A percentile compares a stretch with the other conserved stretches of the same genome.
Conservation (phyloP, 92 coral and sea anemone species). For the Parazoanthus darwini region DNA sequence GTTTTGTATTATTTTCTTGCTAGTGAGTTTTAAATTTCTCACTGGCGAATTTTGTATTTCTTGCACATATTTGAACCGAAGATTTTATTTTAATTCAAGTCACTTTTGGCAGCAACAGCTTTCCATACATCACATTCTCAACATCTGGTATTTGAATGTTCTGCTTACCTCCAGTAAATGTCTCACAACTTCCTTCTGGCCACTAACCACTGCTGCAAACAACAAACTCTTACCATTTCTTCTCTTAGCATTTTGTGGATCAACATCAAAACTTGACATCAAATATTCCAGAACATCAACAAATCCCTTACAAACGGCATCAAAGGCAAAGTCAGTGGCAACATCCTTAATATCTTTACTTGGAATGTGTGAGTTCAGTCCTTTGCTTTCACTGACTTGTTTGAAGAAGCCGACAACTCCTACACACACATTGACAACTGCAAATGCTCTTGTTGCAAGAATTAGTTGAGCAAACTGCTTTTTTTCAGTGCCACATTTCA, state of each 20-base stretch:
- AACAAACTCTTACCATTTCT: constrained; percentile 59
- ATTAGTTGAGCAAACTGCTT: constrained; percentile 76
- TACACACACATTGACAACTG: constrained; percentile 66
- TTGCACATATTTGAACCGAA: too few species aligned
- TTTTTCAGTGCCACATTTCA: constrained; percentile 75
- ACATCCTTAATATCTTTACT: constrained; percentile 49
- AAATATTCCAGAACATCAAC: constrained; percentile 77
- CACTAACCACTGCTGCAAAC: constrained; percentile 72
- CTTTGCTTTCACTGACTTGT: constrained; percentile 10
- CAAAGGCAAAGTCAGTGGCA: constrained; percentile 75
- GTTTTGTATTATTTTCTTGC: too few species aligned
- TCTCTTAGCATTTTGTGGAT: constrained; percentile 46
- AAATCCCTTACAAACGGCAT: constrained; percentile 75
- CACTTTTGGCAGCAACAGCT: too few species aligned
- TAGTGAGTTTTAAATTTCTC: too few species aligned
- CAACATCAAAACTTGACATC: constrained; percentile 51
- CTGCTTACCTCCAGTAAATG: constrained; percentile 66
- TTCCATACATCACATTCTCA: too few species aligned
- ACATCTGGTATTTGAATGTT: background rate
- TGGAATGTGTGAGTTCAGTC: constrained; percentile 37
- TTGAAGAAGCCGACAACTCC: constrained; percentile 77
- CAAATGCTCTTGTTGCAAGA: constrained; percentile 89
- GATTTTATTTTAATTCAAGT: too few species aligned
- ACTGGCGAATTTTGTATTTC: too few species aligned
- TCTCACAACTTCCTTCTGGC: constrained; percentile 63